Percentiles rank a stretch among this genome's conserved stretches.
These are phyloP conservation scores for Hylaeus anthracinus DNA, from an alignment of 1,140 invertebrate species.

Conservation along the genomic window DNA sequence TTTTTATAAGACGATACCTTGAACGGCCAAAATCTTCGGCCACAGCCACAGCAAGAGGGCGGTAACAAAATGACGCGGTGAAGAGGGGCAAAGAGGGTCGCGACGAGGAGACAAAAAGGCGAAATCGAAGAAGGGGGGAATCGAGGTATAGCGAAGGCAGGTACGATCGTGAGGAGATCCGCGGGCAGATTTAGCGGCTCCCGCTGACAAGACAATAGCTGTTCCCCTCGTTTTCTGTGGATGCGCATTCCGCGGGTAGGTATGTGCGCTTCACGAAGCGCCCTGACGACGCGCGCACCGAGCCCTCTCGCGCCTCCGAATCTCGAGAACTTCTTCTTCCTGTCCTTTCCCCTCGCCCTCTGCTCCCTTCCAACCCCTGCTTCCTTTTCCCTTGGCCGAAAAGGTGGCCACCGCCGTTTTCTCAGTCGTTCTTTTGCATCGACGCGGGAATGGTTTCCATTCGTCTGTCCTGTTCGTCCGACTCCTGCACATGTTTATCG, in stretches of 20 bases:
- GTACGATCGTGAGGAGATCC: conserved; percentile 75
- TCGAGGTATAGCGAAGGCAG: conserved; percentile 29
- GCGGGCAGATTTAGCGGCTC: conserved; percentile 76
- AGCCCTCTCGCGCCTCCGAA: conserved; percentile 51
- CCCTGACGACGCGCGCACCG: conserved; percentile 40
- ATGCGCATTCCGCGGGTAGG: conserved; percentile 70
- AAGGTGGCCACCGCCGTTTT: conserved; percentile 14
- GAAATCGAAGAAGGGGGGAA: conserved; percentile 30
- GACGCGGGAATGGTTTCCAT: conserved; percentile 60
- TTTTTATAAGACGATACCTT: neutral
- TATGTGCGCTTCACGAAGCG: conserved; percentile 62
- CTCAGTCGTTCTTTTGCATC: conserved; percentile 46
- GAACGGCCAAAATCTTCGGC: neutral
- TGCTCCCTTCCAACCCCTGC: conserved; percentile 14
- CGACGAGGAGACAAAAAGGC: conserved; percentile 37
- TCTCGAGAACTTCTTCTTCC: conserved; percentile 42
- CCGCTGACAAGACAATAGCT: conserved; percentile 78
- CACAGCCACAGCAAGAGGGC: neutral
- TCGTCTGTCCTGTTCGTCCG: conserved; percentile 63
- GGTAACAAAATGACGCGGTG: conserved; percentile 50
- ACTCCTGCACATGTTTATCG: conserved; percentile 64
- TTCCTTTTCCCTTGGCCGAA: conserved; percentile 29
- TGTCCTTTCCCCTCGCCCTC: neutral
- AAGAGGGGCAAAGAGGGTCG: neutral
- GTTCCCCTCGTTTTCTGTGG: conserved; percentile 71